Evolutionary conservation across 2,797 vertebrate genomes (phyloP).

Genomic region (Cossypha niveicapilla): DNA sequence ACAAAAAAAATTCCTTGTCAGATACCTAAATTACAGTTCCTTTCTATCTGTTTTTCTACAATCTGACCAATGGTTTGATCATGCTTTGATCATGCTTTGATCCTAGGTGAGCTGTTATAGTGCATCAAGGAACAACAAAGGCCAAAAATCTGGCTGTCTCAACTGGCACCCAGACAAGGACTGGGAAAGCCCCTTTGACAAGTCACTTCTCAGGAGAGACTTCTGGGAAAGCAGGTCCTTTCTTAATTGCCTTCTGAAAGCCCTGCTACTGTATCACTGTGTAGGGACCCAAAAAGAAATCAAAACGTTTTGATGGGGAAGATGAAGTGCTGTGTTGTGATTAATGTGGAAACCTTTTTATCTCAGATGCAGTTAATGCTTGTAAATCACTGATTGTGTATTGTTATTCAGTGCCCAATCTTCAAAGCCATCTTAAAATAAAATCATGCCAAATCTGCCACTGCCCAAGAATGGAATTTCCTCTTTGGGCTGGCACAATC

Average conservation of each 20-base stretch:
- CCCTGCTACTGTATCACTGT: not conserved
- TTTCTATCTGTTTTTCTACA: not conserved
- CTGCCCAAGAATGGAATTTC: constrained; percentile 35
- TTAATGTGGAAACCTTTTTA: constrained; percentile 1
- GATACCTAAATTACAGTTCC: not conserved
- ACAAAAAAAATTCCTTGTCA: not conserved
- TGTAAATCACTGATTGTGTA: not conserved
- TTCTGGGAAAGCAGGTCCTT: not conserved
- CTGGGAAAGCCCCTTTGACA: not conserved
- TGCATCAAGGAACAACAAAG: not conserved
- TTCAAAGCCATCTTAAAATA: constrained; percentile 18
- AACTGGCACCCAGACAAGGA: fast-evolving
- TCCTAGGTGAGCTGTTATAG: not conserved
- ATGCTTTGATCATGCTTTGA: not conserved
- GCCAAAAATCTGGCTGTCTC: not conserved
- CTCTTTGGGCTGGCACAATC: constrained; percentile 1
- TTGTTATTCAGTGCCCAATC: not conserved
- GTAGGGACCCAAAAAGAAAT: not conserved
- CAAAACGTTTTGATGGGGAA: not conserved
- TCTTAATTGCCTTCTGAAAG: not conserved
- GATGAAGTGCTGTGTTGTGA: not conserved
- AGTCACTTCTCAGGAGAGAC: not conserved
- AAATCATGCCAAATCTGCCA: not conserved
- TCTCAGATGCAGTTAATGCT: not conserved
- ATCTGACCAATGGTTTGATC: not conserved